These are phyloP conservation scores for Anguilla pacifica DNA, from an alignment of 2,797 vertebrate genomes.

Conservation along the genomic window DNA sequence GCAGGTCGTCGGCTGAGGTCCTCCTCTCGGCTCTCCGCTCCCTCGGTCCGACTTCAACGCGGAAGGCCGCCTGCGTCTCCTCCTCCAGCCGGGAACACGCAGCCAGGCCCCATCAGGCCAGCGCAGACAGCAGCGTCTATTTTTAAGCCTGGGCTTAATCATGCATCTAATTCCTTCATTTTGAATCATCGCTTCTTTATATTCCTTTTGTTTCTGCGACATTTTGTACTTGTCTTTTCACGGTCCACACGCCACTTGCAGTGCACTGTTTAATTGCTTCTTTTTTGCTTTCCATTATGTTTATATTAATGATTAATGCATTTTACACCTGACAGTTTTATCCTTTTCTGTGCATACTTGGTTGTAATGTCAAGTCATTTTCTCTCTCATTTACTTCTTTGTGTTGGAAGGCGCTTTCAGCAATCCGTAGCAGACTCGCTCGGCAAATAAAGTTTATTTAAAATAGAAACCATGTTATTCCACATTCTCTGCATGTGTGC, in stretches of 20 bases:
- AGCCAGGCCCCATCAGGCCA: background rate
- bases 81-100: background rate
- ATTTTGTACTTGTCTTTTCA: background rate
- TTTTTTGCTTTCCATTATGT: background rate
- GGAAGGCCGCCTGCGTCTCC: background rate
- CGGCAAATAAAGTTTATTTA: background rate
- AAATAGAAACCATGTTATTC: background rate
- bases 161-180: background rate
- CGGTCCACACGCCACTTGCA: background rate
- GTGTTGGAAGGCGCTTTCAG: background rate
- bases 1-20: background rate
- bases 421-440: background rate
- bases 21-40: background rate
- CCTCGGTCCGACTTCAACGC: background rate
- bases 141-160: background rate
- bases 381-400: background rate
- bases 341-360: background rate
- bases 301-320: background rate
- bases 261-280: background rate
- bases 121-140: background rate
- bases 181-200: background rate
- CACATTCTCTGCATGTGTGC: background rate
- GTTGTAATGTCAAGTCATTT: background rate
- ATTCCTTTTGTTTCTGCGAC: background rate
- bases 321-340: background rate